Percentiles rank a stretch among this genome's conserved stretches.
Evolutionary conservation across 2,113 vertebrate species (phyloP).

Genomic region (Bubo blakistoni): DNA sequence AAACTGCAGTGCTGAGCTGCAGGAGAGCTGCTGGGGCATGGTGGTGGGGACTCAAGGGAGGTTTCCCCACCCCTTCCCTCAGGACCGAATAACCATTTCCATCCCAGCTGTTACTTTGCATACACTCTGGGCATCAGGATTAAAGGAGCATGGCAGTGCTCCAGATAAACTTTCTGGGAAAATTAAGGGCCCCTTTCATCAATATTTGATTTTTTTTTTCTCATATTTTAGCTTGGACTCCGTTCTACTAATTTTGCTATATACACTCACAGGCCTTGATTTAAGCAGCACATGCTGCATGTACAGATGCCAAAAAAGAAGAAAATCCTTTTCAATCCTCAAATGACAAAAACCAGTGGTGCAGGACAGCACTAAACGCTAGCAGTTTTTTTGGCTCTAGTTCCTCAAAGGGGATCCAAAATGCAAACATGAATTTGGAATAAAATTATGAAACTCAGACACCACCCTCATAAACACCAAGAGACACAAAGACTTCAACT

Average conservation of each 20-base stretch:
- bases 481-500: not conserved
- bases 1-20: not conserved
- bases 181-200: constrained; percentile 1
- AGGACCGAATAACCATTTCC: not conserved
- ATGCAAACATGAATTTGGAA: not conserved
- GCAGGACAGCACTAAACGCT: constrained; percentile 20
- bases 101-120: not conserved
- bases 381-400: not conserved
- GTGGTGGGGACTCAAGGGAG: not conserved
- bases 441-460: not conserved
- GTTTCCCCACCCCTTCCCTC: not conserved
- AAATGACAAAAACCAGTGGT: constrained; percentile 49
- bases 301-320: constrained; percentile 6
- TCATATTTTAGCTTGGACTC: not conserved
- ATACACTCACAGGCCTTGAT: not conserved
- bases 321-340: constrained; percentile 45
- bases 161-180: constrained; percentile 13
- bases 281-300: not conserved
- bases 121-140: not conserved
- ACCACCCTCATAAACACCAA: not conserved
- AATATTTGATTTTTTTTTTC: not conserved
- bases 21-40: not conserved
- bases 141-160: not conserved
- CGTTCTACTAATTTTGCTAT: constrained; percentile 19
- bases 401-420: not conserved